A percentile compares a stretch with the other conserved stretches of the same genome.
These are phyloP conservation scores for Hormaphis cornu DNA, from an alignment of 1,140 invertebrate species.

Conservation along the genomic window DNA sequence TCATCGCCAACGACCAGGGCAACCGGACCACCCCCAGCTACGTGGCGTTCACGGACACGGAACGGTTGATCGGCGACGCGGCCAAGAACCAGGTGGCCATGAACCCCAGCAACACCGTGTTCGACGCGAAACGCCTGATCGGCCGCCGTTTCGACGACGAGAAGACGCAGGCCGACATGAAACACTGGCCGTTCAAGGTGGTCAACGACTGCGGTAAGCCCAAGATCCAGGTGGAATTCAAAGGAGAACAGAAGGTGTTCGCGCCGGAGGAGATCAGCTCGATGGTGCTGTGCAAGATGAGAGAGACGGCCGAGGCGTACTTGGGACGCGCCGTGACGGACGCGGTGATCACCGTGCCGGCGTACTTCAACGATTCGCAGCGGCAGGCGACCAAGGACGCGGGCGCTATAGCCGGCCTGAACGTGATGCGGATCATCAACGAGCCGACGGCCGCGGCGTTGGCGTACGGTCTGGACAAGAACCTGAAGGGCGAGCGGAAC, in stretches of 20 bases:
- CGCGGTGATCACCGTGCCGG: constrained; percentile 64
- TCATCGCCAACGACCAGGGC: constrained; percentile 89
- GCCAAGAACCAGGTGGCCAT: constrained; percentile 55
- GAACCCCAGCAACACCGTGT: constrained; percentile 77
- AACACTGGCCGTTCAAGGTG: constrained; percentile 60
- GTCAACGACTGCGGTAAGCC: constrained; percentile 51
- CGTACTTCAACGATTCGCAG: constrained; percentile 60
- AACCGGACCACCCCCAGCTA: constrained; percentile 85
- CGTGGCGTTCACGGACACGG: constrained; percentile 76
- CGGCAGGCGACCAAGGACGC: constrained; percentile 63
- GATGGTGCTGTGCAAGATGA: constrained; percentile 75
- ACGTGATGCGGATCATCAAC: constrained; percentile 76
- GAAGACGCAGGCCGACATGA: too few species aligned
- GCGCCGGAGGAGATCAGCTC: constrained; percentile 69
- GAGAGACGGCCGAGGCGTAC: constrained; percentile 54
- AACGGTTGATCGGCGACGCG: constrained; percentile 58
- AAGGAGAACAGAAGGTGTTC: constrained; percentile 62
- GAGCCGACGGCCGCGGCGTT: constrained; percentile 71
- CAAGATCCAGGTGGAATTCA: constrained; percentile 59
- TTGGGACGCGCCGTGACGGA: constrained; percentile 50
- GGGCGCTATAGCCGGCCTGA: too few species aligned
- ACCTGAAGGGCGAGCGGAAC: constrained; percentile 64
- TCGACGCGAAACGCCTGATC: constrained; percentile 62
- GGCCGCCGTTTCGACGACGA: constrained; percentile 54
- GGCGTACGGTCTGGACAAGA: constrained; percentile 76